Evolutionary conservation across 2,113 vertebrate species (phyloP), one percentile per base, ranked within the genome.

Genomic region (Pseudorasbora parva): DNA sequence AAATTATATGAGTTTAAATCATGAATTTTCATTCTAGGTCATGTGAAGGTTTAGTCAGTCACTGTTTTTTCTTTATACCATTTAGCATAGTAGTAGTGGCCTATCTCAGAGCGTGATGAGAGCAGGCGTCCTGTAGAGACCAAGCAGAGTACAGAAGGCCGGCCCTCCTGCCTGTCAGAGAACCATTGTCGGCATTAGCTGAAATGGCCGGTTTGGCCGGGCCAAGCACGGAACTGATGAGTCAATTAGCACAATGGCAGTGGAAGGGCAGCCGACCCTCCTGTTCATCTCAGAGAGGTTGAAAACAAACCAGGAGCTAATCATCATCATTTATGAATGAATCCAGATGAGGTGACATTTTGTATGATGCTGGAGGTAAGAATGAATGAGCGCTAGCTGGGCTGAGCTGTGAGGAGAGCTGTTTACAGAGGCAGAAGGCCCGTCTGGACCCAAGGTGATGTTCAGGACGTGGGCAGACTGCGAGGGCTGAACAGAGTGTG

Each of bases 111-210:
- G 25, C 19, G 27, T 11, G 78, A 81, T 33, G 62, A 81, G 25
- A 69, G 27, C 62, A 69, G 62, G 7, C 10, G 45, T 21, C 77
- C 41, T 25, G 25, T 41, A 83, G 79, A 87, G 84, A 64, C 25
- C 64, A 73, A 9, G 30, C 54, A 33, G 57, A 71, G 84, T 69
- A 84, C 81, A 79, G 59, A 41, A 88, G 73, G 86, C 86, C 76
- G 83, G 74, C 19, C 83, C 60, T 66, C 49, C 0, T 88, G 91
- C 89, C 92, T 90, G 90, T 82, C 82, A 87, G 89, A 92, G 93
- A 77, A 74, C 93, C 94, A 91, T 95, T 94, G 94, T 94, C 92
- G 86, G 94, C 93, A 94, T 95, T 95, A 95, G 81, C 19, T 89
- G 90, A 93, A 94, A 95, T 95, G 94, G 94, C 92, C 94, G 91